Percentiles rank a stretch among this genome's conserved stretches.
Evolutionary conservation across 2,797 vertebrate species (phyloP).

Genomic region (Oceanodroma leucorhoa): DNA sequence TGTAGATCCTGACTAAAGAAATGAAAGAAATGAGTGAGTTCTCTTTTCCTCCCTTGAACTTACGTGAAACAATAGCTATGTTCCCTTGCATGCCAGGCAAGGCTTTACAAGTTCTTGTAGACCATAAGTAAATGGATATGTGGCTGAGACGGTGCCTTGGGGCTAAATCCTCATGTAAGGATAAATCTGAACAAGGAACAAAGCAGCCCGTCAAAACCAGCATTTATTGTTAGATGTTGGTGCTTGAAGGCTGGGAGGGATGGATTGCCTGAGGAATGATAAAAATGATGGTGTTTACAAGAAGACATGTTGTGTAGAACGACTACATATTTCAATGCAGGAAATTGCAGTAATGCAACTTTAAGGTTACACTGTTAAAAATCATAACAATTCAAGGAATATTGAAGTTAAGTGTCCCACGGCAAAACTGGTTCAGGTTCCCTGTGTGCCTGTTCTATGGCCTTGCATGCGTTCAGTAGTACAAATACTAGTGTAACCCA

Average conservation of each 20-base stretch:
- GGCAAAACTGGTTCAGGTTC: not conserved
- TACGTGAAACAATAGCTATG: not conserved
- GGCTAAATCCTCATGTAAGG: not conserved
- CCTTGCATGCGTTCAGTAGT: not conserved
- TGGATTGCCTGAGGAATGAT: slow-evolving; percentile 11
- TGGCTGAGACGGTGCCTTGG: not conserved
- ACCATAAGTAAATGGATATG: not conserved
- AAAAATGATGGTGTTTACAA: slow-evolving; percentile 21
- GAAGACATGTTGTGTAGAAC: not conserved
- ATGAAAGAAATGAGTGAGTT: not conserved
- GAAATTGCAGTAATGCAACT: not conserved
- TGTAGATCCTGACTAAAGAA: not conserved
- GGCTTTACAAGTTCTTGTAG: slow-evolving; percentile 11
- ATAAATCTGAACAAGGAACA: slow-evolving; percentile 24
- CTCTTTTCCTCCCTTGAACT: not conserved
- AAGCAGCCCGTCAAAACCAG: slow-evolving; percentile 7
- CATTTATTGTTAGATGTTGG: not conserved
- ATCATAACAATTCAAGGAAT: not conserved
- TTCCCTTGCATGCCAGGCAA: not conserved
- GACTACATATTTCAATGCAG: not conserved
- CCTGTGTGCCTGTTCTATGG: not conserved
- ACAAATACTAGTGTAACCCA: not conserved
- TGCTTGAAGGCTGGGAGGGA: slow-evolving; percentile 9
- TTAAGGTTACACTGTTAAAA: not conserved
- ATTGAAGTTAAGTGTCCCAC: not conserved